Evolutionary conservation across 2,113 vertebrate species (phyloP), one percentile per base, ranked within the genome.

Genomic region (Cacatua alba): DNA sequence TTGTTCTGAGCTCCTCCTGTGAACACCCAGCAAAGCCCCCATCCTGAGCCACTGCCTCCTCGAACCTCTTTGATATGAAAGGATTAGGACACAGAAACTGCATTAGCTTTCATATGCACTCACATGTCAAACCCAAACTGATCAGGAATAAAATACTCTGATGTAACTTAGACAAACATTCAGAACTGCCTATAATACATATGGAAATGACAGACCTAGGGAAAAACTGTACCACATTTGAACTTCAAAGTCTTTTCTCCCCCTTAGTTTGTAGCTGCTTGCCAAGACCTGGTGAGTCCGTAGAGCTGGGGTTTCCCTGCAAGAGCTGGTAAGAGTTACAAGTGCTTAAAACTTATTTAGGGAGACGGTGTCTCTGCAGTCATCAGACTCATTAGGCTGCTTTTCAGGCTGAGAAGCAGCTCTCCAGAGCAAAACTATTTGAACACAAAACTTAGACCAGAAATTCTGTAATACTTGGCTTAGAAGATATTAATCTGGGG

Each of bases 401-500:
- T 83, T 35, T 51, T 62, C 55, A 49, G 82, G 53, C 51, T 21
- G 23, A 67, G 49, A 17, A 82, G 69, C 82, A 89, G 82, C 67
- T 88, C 41, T 21, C 17, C 70, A 11, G 43, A 62, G 60, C 33
- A 46, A 35, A 87, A 48, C 62, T 46, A 76, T 26, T 8, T 12
- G 7, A 63, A 71, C 17, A 5, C 75, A 43, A 17, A 82, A 68
- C 74, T 87, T 75, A 35, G 57, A 76, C 2, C 20, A 84, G 49
- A 49, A 92, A 91, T 19, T 46, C 80, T 76, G 1, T 4, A 55
- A 63, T 60, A 83, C 39, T 92, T 94, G 86, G 79, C 75, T 90
- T 67, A 29, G 69, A 91, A 84, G 57, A 35, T 79, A 92, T 82
- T 92, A 88, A 94, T 82, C 48, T 90, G 63, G 71, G 71, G 60